Base-by-base conservation (phyloP, 2,888 invertebrate species). In the Acrobasis suavella region DNA sequence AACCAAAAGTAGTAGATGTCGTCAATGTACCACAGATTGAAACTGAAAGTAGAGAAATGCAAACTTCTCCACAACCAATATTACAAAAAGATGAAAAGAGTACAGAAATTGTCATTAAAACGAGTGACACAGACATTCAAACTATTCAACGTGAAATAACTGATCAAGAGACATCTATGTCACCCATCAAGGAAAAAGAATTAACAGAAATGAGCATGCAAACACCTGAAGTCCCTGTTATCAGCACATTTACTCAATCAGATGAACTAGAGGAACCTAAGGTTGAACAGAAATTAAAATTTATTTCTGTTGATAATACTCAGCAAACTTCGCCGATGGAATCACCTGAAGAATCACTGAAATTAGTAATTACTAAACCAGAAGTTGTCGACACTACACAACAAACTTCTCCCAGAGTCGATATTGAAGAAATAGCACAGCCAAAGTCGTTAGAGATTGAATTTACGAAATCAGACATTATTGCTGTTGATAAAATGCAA, bases 11-110 rank as follows among this genome's bases (percentile, higher is more conserved):
- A 15, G 74, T 77, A 69, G 65, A 79, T 1, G 75, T 78, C 70
- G 72, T 74, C 14, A 73, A 78, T 60, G 80, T 86, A 49, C 78
- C 83, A 10, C 91, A 93, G 66, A 75, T 82, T 55, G 85, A 90
- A 73, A 93, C 90, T 38, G 89, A 91, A 68, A 82, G 89, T 46
- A 88, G 89, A 68, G 93, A 93, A 73, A 86, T 92, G 59, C 94
- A 94, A 81, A 94, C 94, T 10, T 93, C 94, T n/a, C 93, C 93
- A 12, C 67, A 85, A 58, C 85, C 82, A 17, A 68, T 76, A 67
- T 64, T 86, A 50, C 70, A 79, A 55, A 82, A 80, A 69, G 81
- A 85, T 67, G 90, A 91, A 68, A 90, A 91, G 69, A 80, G 85
- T 65, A 87, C 88, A 64, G 91, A 87, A 85, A 73, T 87, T 17